Conservation (phyloP, 2,113 vertebrate genomes). For the Elachura formosa region DNA sequence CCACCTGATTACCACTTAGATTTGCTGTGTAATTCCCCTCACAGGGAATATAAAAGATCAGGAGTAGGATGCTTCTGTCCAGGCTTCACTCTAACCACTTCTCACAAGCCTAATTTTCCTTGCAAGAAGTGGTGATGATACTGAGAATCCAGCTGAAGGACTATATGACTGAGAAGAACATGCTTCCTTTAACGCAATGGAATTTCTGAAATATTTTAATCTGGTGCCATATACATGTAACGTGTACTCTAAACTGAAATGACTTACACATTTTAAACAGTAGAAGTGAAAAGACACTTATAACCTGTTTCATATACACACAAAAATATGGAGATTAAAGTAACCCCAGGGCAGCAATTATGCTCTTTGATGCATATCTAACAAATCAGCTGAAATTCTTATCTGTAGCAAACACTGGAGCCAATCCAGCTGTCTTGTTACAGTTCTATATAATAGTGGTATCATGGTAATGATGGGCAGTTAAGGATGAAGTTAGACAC, state of each 20-base stretch:
- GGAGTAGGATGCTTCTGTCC: background rate
- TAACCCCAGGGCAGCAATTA: background rate
- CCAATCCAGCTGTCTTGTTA: background rate
- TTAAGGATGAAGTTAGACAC: background rate
- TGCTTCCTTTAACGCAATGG: background rate
- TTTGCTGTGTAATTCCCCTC: background rate
- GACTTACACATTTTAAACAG: background rate
- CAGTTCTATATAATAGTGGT: background rate
- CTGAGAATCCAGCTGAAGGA: background rate
- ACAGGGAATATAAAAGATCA: background rate
- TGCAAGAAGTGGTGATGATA: background rate
- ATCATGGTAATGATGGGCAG: background rate
- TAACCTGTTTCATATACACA: background rate
- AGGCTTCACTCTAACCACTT: background rate
- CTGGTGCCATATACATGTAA: background rate
- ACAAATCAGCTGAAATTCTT: constrained; percentile 15
- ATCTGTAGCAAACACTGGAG: background rate
- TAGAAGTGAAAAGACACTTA: background rate
- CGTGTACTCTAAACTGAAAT: background rate
- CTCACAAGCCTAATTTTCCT: background rate
- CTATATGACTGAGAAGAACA: background rate
- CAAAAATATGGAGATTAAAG: background rate
- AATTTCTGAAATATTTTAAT: background rate
- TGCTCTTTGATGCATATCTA: constrained; percentile 4
- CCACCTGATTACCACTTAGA: background rate